Conservation (phyloP, 2,113 vertebrate species). For the Oncorhynchus gorbuscha region DNA sequence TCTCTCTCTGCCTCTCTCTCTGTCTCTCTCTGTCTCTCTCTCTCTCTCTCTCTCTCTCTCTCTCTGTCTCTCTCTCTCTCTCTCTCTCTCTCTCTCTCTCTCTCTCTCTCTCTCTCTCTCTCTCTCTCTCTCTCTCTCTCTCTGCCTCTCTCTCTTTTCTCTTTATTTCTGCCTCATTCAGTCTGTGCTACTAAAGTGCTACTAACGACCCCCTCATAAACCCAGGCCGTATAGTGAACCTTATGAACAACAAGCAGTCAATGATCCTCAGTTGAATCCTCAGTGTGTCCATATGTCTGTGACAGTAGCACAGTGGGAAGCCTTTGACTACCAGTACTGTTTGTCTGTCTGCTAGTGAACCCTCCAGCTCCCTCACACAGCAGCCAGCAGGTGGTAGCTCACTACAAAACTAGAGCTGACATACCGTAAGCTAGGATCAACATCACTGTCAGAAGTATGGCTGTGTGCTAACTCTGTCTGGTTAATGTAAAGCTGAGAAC, state of each 20-base stretch:
- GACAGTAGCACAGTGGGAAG: neutral
- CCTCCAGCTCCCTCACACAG: neutral
- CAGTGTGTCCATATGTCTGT: conserved; percentile 3
- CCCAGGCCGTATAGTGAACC: too few species aligned
- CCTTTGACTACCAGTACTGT: neutral
- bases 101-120: too few species aligned
- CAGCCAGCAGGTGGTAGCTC: neutral
- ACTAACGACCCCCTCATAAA: too few species aligned
- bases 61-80: neutral
- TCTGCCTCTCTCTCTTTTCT: too few species aligned
- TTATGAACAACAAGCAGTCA: neutral
- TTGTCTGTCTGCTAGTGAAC: neutral
- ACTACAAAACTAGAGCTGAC: too few species aligned
- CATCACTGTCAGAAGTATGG: neutral
- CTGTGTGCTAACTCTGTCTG: neutral
- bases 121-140: too few species aligned
- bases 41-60: too few species aligned
- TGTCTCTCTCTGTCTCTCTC: too few species aligned
- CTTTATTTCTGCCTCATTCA: too few species aligned
- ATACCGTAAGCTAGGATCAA: too few species aligned
- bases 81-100: neutral
- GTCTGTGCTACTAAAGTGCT: too few species aligned
- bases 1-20: too few species aligned
- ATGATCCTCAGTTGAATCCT: neutral
- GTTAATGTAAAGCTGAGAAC: neutral